Conservation (phyloP, 2,113 vertebrate genomes). For the Gambusia holbrooki region DNA sequence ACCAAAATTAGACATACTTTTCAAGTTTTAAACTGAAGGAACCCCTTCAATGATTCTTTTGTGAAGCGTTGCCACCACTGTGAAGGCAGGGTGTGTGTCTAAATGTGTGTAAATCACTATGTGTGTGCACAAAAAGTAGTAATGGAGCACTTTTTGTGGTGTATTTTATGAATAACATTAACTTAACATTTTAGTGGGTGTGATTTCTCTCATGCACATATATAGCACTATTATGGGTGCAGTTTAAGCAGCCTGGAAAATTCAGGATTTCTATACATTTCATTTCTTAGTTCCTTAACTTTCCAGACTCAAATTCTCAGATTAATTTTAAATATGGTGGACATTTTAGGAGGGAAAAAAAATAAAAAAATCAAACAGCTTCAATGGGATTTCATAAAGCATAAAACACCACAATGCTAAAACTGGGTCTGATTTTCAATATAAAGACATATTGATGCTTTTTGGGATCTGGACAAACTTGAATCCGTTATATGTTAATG, state of each 20-base stretch:
- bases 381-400: too few species aligned
- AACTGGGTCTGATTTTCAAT: too few species aligned
- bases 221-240: background rate
- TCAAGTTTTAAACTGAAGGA: constrained; percentile 81
- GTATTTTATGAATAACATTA: constrained; percentile 71
- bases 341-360: too few species aligned
- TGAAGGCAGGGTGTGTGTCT: constrained; percentile 58
- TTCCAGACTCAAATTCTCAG: too few species aligned
- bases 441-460: too few species aligned
- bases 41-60: constrained; percentile 82
- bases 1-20: constrained; percentile 86
- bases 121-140: constrained; percentile 37
- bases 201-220: background rate
- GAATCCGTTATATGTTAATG: too few species aligned
- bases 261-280: too few species aligned
- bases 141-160: constrained; percentile 68
- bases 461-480: too few species aligned
- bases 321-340: too few species aligned
- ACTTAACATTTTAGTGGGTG: constrained; percentile 54
- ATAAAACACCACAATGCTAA: too few species aligned
- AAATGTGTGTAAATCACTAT: constrained; percentile 5
- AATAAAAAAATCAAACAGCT: too few species aligned
- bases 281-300: too few species aligned
- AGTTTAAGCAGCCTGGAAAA: background rate
- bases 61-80: constrained; percentile 70